Evolutionary conservation across 30 jellyfish, hydroid and myxozoan species (phyloP), one percentile per base, ranked within the genome.

Genomic region (Hydra vulgaris): DNA sequence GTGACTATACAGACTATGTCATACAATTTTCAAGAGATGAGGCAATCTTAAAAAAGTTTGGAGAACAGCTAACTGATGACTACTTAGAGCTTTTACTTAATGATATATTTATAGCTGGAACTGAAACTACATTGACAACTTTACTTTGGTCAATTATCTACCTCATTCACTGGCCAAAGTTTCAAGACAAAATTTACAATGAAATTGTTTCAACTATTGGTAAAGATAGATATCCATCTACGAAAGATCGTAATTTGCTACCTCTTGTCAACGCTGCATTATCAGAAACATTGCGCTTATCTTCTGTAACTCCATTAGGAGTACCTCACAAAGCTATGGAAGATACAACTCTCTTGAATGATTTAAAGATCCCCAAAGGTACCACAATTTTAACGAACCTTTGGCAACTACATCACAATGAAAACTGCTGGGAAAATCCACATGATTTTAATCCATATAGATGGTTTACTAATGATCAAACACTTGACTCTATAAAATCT

Each of bases 271-370:
- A 78, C 71, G 97, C 97, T 7, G 87, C 79, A 7, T 40, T 89
- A 20, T 72, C 81, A 76, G 97, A 89, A 78, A 74, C 83, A 18
- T 27, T 81, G 83, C 53, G 97, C 72, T 21, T 74, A 23, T 71
- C 87, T 24, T 85, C 97, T 0, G 84, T 81, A 17, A 78, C 85
- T 71, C 97, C 97, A 7, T 84, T 89, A 55, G 92, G 89, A 8
- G 92, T 89, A 72, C 95, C 97, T 0, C 97, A 89, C 81, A 81
- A 84, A 73, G 81, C 95, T 0, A 81, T 88, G 27, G 70, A 72
- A 25, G 86, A 84, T 61, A 84, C 94, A 23, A 70, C 84, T 4
- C 16, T 89, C 23, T 80, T 74, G 53, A 92, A 89, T 23, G 19
- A 80, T 55, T 12, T 40, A 40, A 15, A 19, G 7, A 77, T 89